Percentiles rank a stretch among this genome's conserved stretches.
These are phyloP conservation scores for Drosophila biarmipes DNA, from an alignment of 1,140 invertebrate species.

Conservation along the genomic window DNA sequence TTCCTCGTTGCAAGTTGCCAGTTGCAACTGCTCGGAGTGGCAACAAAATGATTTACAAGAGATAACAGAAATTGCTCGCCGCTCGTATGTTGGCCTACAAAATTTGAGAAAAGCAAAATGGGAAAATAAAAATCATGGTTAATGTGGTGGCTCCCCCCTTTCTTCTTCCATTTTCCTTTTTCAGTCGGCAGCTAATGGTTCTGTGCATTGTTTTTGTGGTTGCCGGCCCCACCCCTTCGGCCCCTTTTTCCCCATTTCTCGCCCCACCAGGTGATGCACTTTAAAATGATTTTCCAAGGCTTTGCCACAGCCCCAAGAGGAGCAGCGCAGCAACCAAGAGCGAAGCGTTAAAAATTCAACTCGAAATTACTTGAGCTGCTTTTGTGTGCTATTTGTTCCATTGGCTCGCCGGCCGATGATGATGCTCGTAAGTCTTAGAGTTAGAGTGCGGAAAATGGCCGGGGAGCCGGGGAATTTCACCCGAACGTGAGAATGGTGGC, in stretches of 20 bases:
- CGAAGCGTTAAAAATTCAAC: constrained; percentile 75
- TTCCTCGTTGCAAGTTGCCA: constrained; percentile 36
- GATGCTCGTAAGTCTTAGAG: constrained; percentile 40
- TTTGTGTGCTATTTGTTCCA: constrained; percentile 24
- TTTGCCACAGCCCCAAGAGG: constrained; percentile 47
- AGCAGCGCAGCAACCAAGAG: constrained; percentile 20
- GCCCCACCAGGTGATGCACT: constrained; percentile 52
- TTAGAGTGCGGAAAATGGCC: constrained; percentile 26
- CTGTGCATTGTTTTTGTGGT: constrained; percentile 42
- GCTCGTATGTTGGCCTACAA: constrained; percentile 69
- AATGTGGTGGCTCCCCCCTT: constrained; percentile 25
- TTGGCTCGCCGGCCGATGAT: constrained; percentile 11
- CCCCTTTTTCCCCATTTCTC: no score
- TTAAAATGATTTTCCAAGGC: constrained; percentile 75
- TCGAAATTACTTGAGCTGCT: constrained; percentile 66
- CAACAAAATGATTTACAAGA: constrained; percentile 79
- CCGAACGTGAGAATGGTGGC: constrained; percentile 51
- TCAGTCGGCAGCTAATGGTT: constrained; percentile 49
- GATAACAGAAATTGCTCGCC: constrained; percentile 76
- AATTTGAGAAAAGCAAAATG: constrained; percentile 44
- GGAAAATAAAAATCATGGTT: constrained; percentile 71
- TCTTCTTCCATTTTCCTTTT: constrained; percentile 7
- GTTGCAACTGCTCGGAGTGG: constrained; percentile 38
- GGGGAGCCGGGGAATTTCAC: constrained; percentile 40
- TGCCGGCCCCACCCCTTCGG: constrained; percentile 52